These are phyloP conservation scores for Aythya baeri DNA, from an alignment of 2,113 vertebrate genomes.

Conservation along the genomic window DNA sequence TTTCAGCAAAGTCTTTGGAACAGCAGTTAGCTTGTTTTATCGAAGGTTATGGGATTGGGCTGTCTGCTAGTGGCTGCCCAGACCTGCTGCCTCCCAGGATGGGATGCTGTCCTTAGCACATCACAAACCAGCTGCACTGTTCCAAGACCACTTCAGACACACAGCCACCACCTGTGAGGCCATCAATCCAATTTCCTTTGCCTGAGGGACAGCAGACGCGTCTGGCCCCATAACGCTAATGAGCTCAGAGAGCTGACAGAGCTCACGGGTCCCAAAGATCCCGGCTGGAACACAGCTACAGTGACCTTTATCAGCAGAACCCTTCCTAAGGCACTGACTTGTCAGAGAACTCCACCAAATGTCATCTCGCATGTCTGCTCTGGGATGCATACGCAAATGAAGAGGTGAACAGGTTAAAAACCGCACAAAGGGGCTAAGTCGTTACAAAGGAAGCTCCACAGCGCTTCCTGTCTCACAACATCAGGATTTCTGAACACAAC, in stretches of 20 bases:
- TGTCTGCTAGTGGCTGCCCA: background rate
- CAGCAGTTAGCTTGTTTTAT: background rate
- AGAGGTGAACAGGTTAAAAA: background rate
- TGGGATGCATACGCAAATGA: accelerated
- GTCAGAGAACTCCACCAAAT: background rate
- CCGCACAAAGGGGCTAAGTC: background rate
- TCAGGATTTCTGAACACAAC: background rate
- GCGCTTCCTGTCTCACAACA: accelerated
- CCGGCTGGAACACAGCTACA: accelerated
- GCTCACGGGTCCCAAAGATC: background rate
- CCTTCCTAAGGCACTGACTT: background rate
- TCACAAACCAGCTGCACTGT: background rate
- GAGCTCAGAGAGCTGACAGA: background rate
- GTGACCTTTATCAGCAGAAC: background rate
- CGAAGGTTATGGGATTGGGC: background rate
- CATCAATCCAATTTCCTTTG: background rate
- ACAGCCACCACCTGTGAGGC: accelerated
- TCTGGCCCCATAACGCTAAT: background rate
- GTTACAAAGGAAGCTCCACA: accelerated
- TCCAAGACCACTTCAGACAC: background rate
- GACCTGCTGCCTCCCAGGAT: background rate
- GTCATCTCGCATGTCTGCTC: accelerated
- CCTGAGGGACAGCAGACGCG: background rate
- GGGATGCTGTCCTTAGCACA: background rate
- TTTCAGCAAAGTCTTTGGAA: background rate